These are phyloP conservation scores for Bradypodion ventrale DNA, from an alignment of 2,797 vertebrate genomes.

Conservation along the genomic window DNA sequence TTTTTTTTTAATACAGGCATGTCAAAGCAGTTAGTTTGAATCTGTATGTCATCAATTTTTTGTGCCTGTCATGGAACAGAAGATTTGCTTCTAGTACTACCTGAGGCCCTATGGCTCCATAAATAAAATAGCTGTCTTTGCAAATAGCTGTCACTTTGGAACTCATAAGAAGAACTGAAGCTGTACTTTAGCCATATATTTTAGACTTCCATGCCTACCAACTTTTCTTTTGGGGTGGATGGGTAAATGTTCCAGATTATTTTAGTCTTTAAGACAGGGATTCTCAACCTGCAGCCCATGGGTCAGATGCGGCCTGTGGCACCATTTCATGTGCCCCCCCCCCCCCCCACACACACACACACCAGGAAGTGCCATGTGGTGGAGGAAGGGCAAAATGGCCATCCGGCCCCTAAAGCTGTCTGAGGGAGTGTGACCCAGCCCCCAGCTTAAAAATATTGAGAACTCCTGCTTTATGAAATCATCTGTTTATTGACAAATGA, in stretches of 20 bases:
- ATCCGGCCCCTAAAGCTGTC: no score
- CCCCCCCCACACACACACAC: no score
- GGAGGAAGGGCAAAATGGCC: no score
- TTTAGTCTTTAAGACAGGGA: neutral
- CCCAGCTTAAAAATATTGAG: no score
- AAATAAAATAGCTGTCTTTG: constrained; percentile 42
- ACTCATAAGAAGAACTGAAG: constrained; percentile 24
- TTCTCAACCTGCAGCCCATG: no score
- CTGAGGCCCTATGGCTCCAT: constrained; percentile 36
- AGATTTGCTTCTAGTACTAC: constrained; percentile 41
- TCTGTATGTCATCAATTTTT: constrained; percentile 12
- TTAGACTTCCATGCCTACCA: neutral
- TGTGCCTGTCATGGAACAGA: constrained; percentile 33
- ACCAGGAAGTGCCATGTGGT: no score
- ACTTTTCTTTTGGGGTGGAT: neutral
- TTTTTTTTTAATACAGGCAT: constrained; percentile 14
- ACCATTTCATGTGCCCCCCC: no score
- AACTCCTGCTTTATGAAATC: no score
- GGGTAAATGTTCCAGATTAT: neutral
- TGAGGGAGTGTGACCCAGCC: no score
- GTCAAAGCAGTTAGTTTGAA: constrained; percentile 29
- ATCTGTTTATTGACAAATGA: constrained; percentile 2
- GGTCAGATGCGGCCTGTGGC: no score
- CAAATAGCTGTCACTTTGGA: constrained; percentile 41
- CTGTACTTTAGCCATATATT: neutral